Percentiles rank a stretch among this genome's conserved stretches.
Conservation (phyloP, 2,113 vertebrate species). For the Syngnathus floridae region DNA sequence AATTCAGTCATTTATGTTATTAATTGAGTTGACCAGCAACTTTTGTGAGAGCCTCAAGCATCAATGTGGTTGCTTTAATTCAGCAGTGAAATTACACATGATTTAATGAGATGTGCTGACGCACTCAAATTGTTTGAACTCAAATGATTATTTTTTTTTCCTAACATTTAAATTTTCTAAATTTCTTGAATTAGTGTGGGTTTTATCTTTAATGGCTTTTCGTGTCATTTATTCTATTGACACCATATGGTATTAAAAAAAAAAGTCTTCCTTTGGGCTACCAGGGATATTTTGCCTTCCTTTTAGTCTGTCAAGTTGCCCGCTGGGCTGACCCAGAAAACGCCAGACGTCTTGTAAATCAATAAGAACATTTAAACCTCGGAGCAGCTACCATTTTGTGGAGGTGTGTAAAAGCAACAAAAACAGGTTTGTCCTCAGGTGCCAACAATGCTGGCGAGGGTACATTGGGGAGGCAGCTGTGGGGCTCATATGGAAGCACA, state of each 20-base stretch:
- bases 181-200: neutral
- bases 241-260: slow-evolving; percentile 50
- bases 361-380: slow-evolving; percentile 23
- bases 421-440: slow-evolving; percentile 10
- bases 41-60: slow-evolving; percentile 29
- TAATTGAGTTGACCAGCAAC: slow-evolving; percentile 9
- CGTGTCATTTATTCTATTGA: slow-evolving; percentile 13
- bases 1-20: slow-evolving; percentile 20
- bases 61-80: slow-evolving; percentile 33
- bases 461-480: slow-evolving; percentile 41
- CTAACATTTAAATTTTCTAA: neutral
- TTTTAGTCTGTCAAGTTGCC: slow-evolving; percentile 27
- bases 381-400: neutral
- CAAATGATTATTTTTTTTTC: neutral
- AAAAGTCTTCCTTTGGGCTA: slow-evolving; percentile 52
- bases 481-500: slow-evolving; percentile 57
- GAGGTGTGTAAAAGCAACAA: slow-evolving; percentile 3
- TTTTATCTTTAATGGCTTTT: neutral
- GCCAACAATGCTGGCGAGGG: slow-evolving; percentile 7
- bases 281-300: slow-evolving; percentile 32
- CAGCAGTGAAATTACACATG: slow-evolving; percentile 36
- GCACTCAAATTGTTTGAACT: slow-evolving; percentile 26
- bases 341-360: slow-evolving; percentile 15
- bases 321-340: slow-evolving; percentile 60
- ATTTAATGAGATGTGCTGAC: slow-evolving; percentile 39